Conservation (phyloP, 2,113 vertebrate species). For the Apodemus speciosus region DNA sequence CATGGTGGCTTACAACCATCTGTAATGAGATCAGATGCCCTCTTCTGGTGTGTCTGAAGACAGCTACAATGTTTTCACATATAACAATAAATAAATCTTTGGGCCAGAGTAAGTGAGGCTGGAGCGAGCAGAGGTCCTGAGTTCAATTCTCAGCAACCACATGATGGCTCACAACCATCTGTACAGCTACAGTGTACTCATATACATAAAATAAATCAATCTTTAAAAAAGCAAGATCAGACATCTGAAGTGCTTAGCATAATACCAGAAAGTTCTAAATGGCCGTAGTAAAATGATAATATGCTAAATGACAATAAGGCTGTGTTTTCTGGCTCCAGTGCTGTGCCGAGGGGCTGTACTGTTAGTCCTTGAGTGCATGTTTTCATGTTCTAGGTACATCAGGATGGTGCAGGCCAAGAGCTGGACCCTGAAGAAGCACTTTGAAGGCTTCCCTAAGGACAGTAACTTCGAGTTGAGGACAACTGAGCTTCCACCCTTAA, state of each 20-base stretch:
- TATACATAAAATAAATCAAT: too few species aligned
- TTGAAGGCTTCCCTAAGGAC: slow-evolving; percentile 87
- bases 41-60: too few species aligned
- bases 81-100: too few species aligned
- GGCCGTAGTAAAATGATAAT: neutral
- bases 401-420: slow-evolving; percentile 87
- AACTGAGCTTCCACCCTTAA: slow-evolving; percentile 87
- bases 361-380: neutral
- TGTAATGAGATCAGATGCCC: too few species aligned
- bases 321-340: neutral
- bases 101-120: too few species aligned
- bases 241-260: neutral
- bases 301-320: neutral
- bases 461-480: slow-evolving; percentile 89
- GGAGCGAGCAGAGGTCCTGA: too few species aligned
- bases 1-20: too few species aligned
- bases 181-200: too few species aligned
- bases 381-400: slow-evolving; percentile 42
- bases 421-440: slow-evolving; percentile 90
- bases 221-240: neutral
- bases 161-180: too few species aligned
- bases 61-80: too few species aligned
- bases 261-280: neutral
- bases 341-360: neutral
- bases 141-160: too few species aligned